A percentile compares a stretch with the other conserved stretches of the same genome.
These are phyloP conservation scores for Heliopora coerulea DNA, from an alignment of 92 coral and sea anemone species.

Conservation along the genomic window DNA sequence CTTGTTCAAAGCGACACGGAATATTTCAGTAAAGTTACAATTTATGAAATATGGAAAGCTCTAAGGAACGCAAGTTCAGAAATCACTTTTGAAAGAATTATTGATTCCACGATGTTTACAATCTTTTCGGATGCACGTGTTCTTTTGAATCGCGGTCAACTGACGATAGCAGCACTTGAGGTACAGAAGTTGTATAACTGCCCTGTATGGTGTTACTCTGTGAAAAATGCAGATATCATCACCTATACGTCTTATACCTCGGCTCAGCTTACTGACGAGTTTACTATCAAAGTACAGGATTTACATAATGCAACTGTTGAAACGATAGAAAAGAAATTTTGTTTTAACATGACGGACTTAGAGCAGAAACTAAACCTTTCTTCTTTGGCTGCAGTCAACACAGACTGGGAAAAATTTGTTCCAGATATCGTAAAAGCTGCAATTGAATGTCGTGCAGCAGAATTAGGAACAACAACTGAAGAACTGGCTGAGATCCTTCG, in stretches of 20 bases:
- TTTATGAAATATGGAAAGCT: slow-evolving; percentile 15
- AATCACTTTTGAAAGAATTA: not conserved
- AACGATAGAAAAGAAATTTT: slow-evolving; percentile 12
- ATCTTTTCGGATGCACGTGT: slow-evolving; percentile 3
- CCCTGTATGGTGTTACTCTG: slow-evolving; percentile 4
- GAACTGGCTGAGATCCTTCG: slow-evolving; percentile 21
- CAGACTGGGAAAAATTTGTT: slow-evolving; percentile 9
- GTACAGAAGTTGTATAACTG: slow-evolving; percentile 11
- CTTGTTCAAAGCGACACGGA: not conserved
- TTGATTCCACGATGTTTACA: not conserved
- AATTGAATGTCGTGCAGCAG: slow-evolving; percentile 17
- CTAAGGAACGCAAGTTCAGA: not conserved
- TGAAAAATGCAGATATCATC: slow-evolving; percentile 1
- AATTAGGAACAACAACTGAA: not conserved
- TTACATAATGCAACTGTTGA: not conserved
- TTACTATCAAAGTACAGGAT: not conserved
- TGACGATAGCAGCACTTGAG: slow-evolving; percentile 1
- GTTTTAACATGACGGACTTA: slow-evolving; percentile 29
- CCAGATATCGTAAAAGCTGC: slow-evolving; percentile 17
- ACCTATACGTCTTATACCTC: not conserved
- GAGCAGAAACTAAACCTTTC: slow-evolving; percentile 9
- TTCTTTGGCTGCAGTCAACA: not conserved
- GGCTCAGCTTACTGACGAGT: not conserved
- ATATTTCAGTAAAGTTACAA: slow-evolving; percentile 8
- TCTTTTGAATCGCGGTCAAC: not conserved